These are phyloP conservation scores for Rousettus madagascariensis DNA, from an alignment of 2,797 vertebrate genomes.

Conservation along the genomic window DNA sequence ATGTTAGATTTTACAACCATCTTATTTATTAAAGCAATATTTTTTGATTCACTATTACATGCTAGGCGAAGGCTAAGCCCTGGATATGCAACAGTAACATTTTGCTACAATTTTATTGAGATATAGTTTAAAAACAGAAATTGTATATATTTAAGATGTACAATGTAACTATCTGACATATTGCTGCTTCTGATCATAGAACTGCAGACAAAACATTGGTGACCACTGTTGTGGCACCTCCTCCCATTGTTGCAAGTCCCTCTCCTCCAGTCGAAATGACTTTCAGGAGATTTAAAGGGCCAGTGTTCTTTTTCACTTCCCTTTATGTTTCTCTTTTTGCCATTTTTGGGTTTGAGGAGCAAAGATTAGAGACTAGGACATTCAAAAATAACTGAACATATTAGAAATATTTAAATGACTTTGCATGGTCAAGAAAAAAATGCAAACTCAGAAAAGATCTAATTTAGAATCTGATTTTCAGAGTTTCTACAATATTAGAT, in stretches of 20 bases:
- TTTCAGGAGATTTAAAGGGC: background rate
- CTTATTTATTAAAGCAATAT: too few species aligned
- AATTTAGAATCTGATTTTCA: background rate
- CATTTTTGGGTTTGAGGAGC: background rate
- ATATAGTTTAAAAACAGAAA: too few species aligned
- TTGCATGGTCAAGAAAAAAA: background rate
- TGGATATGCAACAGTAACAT: too few species aligned
- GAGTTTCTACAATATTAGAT: background rate
- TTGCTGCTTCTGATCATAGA: background rate
- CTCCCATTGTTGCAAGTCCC: background rate
- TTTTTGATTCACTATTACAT: too few species aligned
- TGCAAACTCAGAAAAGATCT: background rate
- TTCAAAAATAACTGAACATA: background rate
- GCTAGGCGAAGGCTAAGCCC: too few species aligned
- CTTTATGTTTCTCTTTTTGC: background rate
- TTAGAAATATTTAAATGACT: background rate
- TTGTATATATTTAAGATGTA: too few species aligned
- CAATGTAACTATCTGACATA: too few species aligned
- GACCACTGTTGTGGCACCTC: background rate
- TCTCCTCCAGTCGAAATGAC: background rate
- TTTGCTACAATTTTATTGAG: too few species aligned
- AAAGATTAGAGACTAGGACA: background rate
- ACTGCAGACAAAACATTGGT: background rate
- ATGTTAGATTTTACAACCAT: too few species aligned
- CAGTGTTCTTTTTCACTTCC: background rate